These are phyloP conservation scores for Celastrina argiolus DNA, from an alignment of 2,888 invertebrate genomes.

Conservation along the genomic window DNA sequence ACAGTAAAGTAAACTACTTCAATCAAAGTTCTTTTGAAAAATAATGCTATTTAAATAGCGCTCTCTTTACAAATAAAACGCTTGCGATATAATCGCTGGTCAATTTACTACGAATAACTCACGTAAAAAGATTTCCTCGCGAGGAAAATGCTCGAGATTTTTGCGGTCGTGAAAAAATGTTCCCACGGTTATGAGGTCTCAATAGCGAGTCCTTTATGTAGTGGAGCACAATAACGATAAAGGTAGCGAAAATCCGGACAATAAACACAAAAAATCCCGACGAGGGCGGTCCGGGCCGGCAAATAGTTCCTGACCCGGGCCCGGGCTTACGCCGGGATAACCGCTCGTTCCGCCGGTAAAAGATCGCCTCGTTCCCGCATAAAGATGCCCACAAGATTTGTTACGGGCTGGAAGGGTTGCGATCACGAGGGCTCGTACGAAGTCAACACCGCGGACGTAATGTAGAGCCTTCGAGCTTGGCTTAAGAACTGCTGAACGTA, in stretches of 20 bases:
- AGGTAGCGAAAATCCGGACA: constrained; percentile 76
- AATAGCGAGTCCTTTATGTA: constrained; percentile 75
- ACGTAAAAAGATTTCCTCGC: not conserved
- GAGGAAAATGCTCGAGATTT: constrained; percentile 7
- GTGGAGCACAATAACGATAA: constrained; percentile 75
- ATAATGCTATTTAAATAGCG: no score
- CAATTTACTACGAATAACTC: not conserved
- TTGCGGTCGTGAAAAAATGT: constrained; percentile 38
- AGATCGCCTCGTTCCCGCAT: constrained; percentile 71
- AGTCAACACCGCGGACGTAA: constrained; percentile 72
- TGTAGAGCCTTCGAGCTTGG: constrained; percentile 61
- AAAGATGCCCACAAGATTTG: constrained; percentile 77
- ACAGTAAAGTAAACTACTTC: no score
- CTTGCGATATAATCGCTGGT: not conserved
- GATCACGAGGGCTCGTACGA: constrained; percentile 72
- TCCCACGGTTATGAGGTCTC: constrained; percentile 78
- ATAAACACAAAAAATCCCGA: constrained; percentile 72
- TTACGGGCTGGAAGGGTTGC: constrained; percentile 74
- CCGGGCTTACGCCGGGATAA: constrained; percentile 75
- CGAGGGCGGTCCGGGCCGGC: constrained; percentile 60
- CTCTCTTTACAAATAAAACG: not conserved
- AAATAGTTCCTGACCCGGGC: constrained; percentile 77
- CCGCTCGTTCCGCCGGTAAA: constrained; percentile 76
- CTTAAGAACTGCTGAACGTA: constrained; percentile 52
- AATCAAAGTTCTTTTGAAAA: no score